These are phyloP conservation scores for Turritopsis rubra DNA, from an alignment of 30 jellyfish, hydroid and myxozoan genomes.

Conservation along the genomic window DNA sequence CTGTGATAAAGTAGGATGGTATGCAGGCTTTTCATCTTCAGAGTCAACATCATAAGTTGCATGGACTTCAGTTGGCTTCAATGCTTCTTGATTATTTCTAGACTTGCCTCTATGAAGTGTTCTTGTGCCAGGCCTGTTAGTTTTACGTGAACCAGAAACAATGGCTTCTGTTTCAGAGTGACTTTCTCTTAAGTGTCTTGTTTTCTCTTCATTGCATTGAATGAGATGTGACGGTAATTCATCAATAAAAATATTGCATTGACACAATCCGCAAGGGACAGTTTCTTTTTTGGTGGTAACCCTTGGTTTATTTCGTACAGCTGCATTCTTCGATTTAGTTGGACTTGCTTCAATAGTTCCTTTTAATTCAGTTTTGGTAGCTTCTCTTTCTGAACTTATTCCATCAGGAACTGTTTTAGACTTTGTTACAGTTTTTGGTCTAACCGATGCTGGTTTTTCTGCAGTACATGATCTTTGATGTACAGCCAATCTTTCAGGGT, in stretches of 20 bases:
- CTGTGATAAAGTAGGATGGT: background rate
- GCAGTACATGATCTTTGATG: slow-evolving; percentile 92
- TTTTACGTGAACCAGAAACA: background rate
- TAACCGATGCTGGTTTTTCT: slow-evolving; percentile 56
- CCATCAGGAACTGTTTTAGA: slow-evolving; percentile 20
- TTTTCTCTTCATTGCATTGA: slow-evolving; percentile 23
- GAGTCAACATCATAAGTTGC: slow-evolving; percentile 12
- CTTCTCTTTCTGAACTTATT: background rate
- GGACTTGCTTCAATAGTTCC: background rate
- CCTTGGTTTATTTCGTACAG: background rate
- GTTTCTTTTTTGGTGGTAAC: background rate
- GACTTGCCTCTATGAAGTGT: slow-evolving; percentile 2
- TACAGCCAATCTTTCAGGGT: slow-evolving; percentile 75
- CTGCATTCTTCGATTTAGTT: background rate
- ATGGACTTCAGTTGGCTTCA: background rate
- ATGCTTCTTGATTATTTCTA: background rate
- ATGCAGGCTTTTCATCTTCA: slow-evolving; percentile 6
- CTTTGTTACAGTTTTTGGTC: slow-evolving; percentile 31
- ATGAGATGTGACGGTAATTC: slow-evolving; percentile 11
- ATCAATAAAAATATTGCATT: background rate
- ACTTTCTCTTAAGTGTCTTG: background rate
- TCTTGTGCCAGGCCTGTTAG: slow-evolving; percentile 18
- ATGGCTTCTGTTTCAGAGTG: slow-evolving; percentile 5
- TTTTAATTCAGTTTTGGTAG: background rate
- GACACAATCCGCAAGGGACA: slow-evolving; percentile 22